A percentile compares a stretch with the other conserved stretches of the same genome.
phyloP scores from a whole-genome alignment of 2,113 vertebrate genomes.

The Syngnathus floridae region DNA sequence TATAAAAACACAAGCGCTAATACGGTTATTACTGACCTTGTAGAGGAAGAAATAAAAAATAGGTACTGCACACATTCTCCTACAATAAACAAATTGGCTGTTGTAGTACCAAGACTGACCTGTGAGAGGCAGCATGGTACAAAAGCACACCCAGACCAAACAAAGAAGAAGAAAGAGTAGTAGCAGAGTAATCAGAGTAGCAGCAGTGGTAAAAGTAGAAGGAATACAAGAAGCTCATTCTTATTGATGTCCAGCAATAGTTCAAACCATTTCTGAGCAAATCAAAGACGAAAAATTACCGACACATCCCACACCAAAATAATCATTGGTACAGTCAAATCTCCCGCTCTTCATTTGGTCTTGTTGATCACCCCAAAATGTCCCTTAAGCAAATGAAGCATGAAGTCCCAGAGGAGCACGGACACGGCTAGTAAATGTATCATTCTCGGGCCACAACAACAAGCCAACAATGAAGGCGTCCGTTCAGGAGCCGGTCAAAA shows the following conservation, averaged over 20 bases:
- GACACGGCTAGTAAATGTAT: constrained; percentile 30
- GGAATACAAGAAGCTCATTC: no score
- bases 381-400: constrained; percentile 55
- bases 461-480: constrained; percentile 63
- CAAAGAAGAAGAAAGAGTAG: no score
- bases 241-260: no score
- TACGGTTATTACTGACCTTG: constrained; percentile 2
- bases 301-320: no score
- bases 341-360: constrained; percentile 11
- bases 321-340: no score
- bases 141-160: neutral
- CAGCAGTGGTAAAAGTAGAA: no score
- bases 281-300: no score
- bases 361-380: constrained; percentile 56
- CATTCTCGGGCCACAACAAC: constrained; percentile 34
- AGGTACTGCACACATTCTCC: neutral
- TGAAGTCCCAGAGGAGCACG: constrained; percentile 53
- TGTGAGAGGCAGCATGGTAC: neutral
- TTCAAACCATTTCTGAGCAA: no score
- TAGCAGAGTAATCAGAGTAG: no score
- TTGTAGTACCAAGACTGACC: neutral
- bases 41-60: neutral
- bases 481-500: constrained; percentile 63
- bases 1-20: neutral
- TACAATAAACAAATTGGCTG: neutral